Evolutionary conservation across 2,797 vertebrate species (phyloP).

Genomic region (Myripristis jacobus): DNA sequence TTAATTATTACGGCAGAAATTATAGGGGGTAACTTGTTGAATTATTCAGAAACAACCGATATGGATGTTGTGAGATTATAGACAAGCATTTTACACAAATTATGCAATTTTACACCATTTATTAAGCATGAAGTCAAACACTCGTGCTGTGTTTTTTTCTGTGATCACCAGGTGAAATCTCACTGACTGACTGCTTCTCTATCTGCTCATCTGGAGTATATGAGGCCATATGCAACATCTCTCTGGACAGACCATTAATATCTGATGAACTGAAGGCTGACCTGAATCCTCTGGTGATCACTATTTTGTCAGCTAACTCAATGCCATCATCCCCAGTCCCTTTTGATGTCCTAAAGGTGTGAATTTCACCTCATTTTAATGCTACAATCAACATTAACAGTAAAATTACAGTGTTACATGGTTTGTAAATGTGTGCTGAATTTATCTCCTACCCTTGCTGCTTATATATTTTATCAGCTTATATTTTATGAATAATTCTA

Average conservation of each 20-base stretch:
- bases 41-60: background rate
- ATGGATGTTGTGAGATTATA: background rate
- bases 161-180: slow-evolving; percentile 76
- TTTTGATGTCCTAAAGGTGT: slow-evolving; percentile 82
- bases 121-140: background rate
- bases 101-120: background rate
- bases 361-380: background rate
- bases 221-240: slow-evolving; percentile 82
- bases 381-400: background rate
- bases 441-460: background rate
- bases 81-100: background rate
- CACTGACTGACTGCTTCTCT: slow-evolving; percentile 68
- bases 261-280: slow-evolving; percentile 84
- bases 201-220: slow-evolving; percentile 66
- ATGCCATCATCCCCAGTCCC: slow-evolving; percentile 83
- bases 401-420: background rate
- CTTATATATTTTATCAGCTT: background rate
- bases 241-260: slow-evolving; percentile 83
- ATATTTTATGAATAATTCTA: background rate
- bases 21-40: background rate
- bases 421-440: background rate
- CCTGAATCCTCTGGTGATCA: slow-evolving; percentile 88
- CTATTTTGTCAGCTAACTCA: slow-evolving; percentile 79
- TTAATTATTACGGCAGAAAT: background rate
- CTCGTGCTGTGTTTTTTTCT: background rate